Evolutionary conservation across 2,797 vertebrate genomes (phyloP), one percentile per base, ranked within the genome.

Genomic region (Bryconaethiops microstoma): DNA sequence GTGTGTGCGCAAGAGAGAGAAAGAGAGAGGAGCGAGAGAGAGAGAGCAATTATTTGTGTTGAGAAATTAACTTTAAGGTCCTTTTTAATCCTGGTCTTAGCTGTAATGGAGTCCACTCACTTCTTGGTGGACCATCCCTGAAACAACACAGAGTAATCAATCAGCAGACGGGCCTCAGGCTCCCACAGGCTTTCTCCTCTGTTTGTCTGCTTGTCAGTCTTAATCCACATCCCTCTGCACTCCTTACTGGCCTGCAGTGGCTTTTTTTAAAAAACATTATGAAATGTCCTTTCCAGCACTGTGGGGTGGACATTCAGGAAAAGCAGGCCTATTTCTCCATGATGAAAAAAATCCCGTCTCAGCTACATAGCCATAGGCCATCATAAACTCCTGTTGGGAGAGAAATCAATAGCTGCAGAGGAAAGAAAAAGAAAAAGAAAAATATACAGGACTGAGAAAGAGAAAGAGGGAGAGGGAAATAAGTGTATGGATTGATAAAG

Each of bases 371-470:
- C 71, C 14, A 54, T 9, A 16, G 78, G 78, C 70, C 76, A 70
- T 67, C 72, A 84, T 74, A 83, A 79, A 71, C 79, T 83, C 59
- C 39, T 68, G 45, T 48, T 16, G n/a, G 10, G 72, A 50, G 23
- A 81, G 78, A 79, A 81, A 87, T 86, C 80, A 77, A 84, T 81
- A 73, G 69, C 48, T 78, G 74, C 21, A 63, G 12, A 74, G 57
- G n/a, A 73, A 65, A 76, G 78, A 40, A 76, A 69, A 65, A 76
- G 78, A 40, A 76, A 69, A n/a, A 50, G 19, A 64, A 9, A 39
- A 7, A 17, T 62, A 5, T 62, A 62, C 5, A 65, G 29, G 42
- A 17, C 9, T 16, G 14, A 75, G 23, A 39, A 42, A 40, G 42
- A 35, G n/a, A 62, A 35, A 67, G 74, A 29, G 48, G 62, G 50